Base-by-base conservation (phyloP, 1,140 invertebrate species). In the Odontomachus brunneus region DNA sequence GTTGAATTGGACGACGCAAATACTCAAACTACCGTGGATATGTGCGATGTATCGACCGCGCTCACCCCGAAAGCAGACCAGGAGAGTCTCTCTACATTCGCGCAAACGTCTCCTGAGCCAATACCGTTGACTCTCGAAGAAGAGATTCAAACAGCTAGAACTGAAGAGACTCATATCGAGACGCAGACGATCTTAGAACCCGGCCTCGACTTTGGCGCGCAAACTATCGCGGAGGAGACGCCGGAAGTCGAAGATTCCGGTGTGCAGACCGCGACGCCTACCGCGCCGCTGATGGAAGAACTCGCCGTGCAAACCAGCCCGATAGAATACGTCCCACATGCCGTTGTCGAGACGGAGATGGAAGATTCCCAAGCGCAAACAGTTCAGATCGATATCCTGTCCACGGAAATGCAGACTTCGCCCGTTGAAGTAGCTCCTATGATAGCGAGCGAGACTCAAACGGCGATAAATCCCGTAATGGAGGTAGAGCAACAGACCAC, bases 11-110 rank as follows among this genome's bases (percentile, higher is more conserved):
- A 83, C 71, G 95, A 95, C 89, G 94, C 91, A 3, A 93, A 95
- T 75, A 94, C 94, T 60, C 95, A 95, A 90, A 95, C 90, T 3
- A 57, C 85, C 76, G 82, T 93, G 69, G 92, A 93, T 87, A 93
- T 90, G 38, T 84, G 88, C 29, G 93, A 94, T 85, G 90, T 91
- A 49, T 90, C 92, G 14, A 87, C 88, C 11, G 91, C 85, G 11
- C n/a, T 71, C 2, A 78, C 66, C 2, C 84, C 85, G n/a, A 86
- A 92, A 88, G 89, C 88, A 53, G 86, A 85, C 4, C 83, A 89
- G 74, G 80, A 84, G 17, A 71, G 83, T 1, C 86, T 90, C 1
- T 80, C 65, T n/a, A 85, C 88, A 24, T 92, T 90, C 14, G 49
- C 83, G 4, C 90, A 90, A 57, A 90, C 89, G 1, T 89, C 89